Conservation (phyloP, 2,113 vertebrate genomes). For the Dasyprocta punctata region DNA sequence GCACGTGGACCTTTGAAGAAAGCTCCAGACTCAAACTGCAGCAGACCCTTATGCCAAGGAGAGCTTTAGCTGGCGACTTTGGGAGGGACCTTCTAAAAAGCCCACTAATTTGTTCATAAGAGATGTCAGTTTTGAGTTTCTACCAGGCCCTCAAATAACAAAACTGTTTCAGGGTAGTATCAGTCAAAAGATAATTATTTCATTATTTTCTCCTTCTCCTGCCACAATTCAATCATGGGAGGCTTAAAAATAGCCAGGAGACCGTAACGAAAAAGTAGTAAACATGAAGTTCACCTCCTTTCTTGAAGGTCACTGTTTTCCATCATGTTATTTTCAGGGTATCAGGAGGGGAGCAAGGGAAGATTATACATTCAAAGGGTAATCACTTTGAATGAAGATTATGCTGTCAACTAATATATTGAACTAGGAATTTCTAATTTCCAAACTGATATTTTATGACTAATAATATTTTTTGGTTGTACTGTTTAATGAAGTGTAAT, state of each 20-base stretch:
- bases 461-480: slow-evolving; percentile 7
- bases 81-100: not conserved
- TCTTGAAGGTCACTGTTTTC: not conserved
- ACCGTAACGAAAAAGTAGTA: not conserved
- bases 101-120: not conserved
- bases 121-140: not conserved
- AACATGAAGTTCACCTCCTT: not conserved
- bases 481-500: not conserved
- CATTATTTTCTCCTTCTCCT: not conserved
- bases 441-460: not conserved
- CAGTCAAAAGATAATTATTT: not conserved
- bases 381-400: not conserved
- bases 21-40: not conserved
- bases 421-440: slow-evolving; percentile 26
- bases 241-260: not conserved
- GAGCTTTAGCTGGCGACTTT: not conserved
- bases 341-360: not conserved
- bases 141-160: not conserved
- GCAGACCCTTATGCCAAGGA: not conserved
- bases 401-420: not conserved
- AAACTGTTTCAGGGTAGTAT: not conserved
- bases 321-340: not conserved
- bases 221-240: not conserved
- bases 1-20: not conserved
- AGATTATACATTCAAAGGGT: not conserved